These are phyloP conservation scores for Natrix natrix DNA, from an alignment of 2,797 vertebrate genomes.

Conservation along the genomic window DNA sequence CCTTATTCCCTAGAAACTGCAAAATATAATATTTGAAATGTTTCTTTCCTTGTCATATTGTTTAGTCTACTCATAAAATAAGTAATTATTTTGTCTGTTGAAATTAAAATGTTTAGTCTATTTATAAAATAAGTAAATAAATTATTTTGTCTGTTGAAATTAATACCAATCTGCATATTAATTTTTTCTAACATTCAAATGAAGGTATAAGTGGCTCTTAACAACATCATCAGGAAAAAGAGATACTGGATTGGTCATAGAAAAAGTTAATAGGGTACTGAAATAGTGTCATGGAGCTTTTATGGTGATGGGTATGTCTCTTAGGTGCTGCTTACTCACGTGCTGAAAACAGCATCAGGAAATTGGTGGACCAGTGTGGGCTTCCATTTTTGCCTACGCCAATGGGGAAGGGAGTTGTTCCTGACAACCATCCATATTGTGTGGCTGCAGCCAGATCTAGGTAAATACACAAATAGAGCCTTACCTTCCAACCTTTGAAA, in stretches of 20 bases:
- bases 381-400: slow-evolving; percentile 94
- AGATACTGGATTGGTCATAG: background rate
- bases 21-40: background rate
- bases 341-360: slow-evolving; percentile 80
- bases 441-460: slow-evolving; percentile 91
- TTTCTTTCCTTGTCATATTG: background rate
- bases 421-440: slow-evolving; percentile 89
- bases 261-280: background rate
- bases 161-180: background rate
- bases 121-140: background rate
- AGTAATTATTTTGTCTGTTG: background rate
- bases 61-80: background rate
- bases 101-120: background rate
- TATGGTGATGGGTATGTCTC: slow-evolving; percentile 39
- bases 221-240: background rate
- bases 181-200: background rate
- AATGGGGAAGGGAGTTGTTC: slow-evolving; percentile 95
- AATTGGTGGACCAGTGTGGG: slow-evolving; percentile 81
- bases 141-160: background rate
- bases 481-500: slow-evolving; percentile 35
- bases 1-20: background rate
- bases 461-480: slow-evolving; percentile 66
- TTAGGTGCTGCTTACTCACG: slow-evolving; percentile 88
- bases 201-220: background rate
- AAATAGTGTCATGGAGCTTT: slow-evolving; percentile 17